Base-by-base conservation (phyloP, 2,888 invertebrate genomes). In the Drosophila kanekoi region DNA sequence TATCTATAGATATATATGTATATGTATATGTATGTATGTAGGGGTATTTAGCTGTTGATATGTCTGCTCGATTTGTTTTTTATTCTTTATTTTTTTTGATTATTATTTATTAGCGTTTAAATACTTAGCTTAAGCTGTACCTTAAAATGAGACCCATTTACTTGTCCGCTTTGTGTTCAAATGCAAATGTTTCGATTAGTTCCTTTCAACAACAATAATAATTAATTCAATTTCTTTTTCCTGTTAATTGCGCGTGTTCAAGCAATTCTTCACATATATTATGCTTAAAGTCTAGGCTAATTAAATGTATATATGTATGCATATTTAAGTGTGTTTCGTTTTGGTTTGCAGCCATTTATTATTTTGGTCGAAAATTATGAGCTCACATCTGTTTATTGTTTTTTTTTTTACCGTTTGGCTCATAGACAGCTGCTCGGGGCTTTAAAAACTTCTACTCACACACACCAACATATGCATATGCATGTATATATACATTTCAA, bases 101-200 rank as follows among this genome's bases (percentile, higher is more conserved):
- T 6, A 18, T 16, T 44, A 23, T 35, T 43, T 44, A 64, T 20
- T 75, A 71, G 79, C 48, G 14, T 45, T 53, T 59, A 52, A 35
- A 40, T 47, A 41, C 28, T 28, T 54, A 77, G 56, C 8, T 45
- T 79, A 79, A 77, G 61, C 48, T 48, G 14, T 40, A 44, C 14
- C 16, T 41, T 14, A 16, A 16, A 16, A 16, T 23, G 32, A 67
- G 44, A 51, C 35, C 52, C 37, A 45, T 58, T 51, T 35, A 47
- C 20, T 70, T 67, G 65, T 72, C 73, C 65, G 76, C 56, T 70
- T 75, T 75, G 77, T 79, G 79, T 77, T 79, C 66, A 69, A 23
- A 23, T 58, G 56, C 47, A 65, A 74, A 65, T 37, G 56, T 47
- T 74, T 61, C 18, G 18, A 20, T 70, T 56, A 57, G 60, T 77